Conservation (phyloP, 1,140 invertebrate genomes). For the Sweltsa coloradensis region DNA sequence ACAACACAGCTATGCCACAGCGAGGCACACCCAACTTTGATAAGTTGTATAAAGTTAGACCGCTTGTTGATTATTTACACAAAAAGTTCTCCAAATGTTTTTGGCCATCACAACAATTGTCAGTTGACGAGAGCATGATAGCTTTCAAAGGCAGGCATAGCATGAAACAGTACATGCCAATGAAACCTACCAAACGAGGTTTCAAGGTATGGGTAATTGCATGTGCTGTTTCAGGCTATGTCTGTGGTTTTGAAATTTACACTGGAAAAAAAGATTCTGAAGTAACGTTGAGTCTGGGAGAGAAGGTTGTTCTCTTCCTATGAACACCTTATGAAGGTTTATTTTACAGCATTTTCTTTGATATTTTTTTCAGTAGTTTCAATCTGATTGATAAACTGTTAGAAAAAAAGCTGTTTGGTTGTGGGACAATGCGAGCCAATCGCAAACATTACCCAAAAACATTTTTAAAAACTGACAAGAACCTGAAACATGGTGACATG, state of each 20-base stretch:
- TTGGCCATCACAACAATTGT: constrained; percentile 3
- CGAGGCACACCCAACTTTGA: constrained; percentile 12
- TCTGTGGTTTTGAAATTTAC: neutral
- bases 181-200: constrained; percentile 27
- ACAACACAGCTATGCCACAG: constrained; percentile 12
- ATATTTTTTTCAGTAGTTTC: constrained; percentile 14
- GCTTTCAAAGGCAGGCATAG: constrained; percentile 4
- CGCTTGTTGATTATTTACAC: constrained; percentile 8
- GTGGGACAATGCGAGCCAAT: constrained; percentile 14
- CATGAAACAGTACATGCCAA: constrained; percentile 25
- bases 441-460: constrained; percentile 12
- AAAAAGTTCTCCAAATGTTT: constrained; percentile 5
- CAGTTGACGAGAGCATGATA: constrained; percentile 1
- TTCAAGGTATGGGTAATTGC: constrained; percentile 22
- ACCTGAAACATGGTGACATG: constrained; percentile 1
- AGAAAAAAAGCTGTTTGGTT: constrained; percentile 15
- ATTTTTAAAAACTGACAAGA: constrained; percentile 12
- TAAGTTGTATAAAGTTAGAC: constrained; percentile 11
- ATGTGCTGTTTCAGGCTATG: constrained; percentile 4
- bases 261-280: neutral
- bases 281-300: neutral
- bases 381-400: constrained; percentile 8
- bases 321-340: constrained; percentile 1
- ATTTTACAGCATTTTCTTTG: constrained; percentile 13
- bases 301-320: constrained; percentile 1